Evolutionary conservation across 2,797 vertebrate genomes (phyloP).

Genomic region (Protonibea diacanthus): DNA sequence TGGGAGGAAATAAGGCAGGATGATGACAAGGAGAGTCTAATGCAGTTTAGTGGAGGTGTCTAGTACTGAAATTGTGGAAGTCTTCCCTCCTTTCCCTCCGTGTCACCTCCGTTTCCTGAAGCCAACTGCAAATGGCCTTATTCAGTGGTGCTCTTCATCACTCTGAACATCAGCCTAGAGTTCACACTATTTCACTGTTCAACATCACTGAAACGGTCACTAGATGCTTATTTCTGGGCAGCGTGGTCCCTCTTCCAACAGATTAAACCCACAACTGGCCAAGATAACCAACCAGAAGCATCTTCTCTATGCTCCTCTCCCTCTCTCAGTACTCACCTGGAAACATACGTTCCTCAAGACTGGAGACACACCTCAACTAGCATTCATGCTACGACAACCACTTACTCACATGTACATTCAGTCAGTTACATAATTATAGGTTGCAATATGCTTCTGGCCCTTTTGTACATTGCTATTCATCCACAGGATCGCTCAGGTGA

Average conservation of each 20-base stretch:
- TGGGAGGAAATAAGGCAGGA: not conserved
- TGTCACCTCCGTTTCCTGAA: conserved; percentile 49
- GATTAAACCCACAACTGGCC: conserved; percentile 24
- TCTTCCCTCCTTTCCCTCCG: conserved; percentile 51
- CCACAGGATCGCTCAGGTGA: conserved; percentile 62
- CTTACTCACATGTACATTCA: conserved; percentile 43
- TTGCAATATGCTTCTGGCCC: conserved; percentile 58
- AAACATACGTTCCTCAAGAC: conserved; percentile 41
- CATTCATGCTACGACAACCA: conserved; percentile 37
- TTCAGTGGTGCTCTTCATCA: conserved; percentile 75
- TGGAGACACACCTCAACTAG: conserved; percentile 44
- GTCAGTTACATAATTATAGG: conserved; percentile 49
- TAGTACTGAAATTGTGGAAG: conserved; percentile 16
- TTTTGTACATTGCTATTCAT: conserved; percentile 67
- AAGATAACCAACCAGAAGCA: conserved; percentile 40
- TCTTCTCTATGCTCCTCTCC: conserved; percentile 32
- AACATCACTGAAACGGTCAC: conserved; percentile 42
- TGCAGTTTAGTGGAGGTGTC: conserved; percentile 20
- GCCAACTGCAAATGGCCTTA: conserved; percentile 71
- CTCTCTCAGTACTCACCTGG: conserved; percentile 22
- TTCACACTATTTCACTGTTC: conserved; percentile 34
- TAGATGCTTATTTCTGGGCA: conserved; percentile 39
- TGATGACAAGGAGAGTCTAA: not conserved
- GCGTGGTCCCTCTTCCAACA: conserved; percentile 13
- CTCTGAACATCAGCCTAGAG: conserved; percentile 54